Percentiles rank a stretch among this genome's conserved stretches.
Evolutionary conservation across 2,797 vertebrate genomes (phyloP).

Genomic region (Eremophila alpestris): DNA sequence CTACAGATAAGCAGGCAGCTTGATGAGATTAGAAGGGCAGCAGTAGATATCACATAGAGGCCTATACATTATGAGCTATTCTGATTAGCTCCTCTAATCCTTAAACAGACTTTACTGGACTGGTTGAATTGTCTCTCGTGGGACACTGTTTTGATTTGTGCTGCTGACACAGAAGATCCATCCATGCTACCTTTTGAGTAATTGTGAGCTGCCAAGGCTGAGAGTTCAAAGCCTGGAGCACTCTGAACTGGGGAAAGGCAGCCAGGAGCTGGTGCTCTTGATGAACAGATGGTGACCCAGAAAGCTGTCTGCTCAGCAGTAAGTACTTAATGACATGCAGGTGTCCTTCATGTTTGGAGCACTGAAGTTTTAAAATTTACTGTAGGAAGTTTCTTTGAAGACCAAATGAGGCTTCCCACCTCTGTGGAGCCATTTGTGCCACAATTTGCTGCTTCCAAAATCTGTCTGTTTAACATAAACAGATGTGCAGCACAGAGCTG

Average conservation of each 20-base stretch:
- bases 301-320: slow-evolving; percentile 53
- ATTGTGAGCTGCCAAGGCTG: neutral
- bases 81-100: neutral
- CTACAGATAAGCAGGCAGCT: neutral
- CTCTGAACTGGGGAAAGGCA: neutral
- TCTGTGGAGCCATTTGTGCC: slow-evolving; percentile 5
- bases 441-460: neutral
- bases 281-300: slow-evolving; percentile 66
- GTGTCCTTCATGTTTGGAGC: slow-evolving; percentile 46
- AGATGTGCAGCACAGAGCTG: slow-evolving; percentile 1
- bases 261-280: neutral
- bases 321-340: slow-evolving; percentile 60
- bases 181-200: neutral
- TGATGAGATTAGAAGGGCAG: neutral
- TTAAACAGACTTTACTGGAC: neutral
- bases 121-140: neutral
- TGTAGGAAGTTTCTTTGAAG: slow-evolving; percentile 46
- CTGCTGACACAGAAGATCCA: neutral
- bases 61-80: neutral
- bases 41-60: neutral
- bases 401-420: slow-evolving; percentile 21
- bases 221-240: slow-evolving; percentile 14
- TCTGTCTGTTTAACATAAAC: neutral
- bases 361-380: slow-evolving; percentile 8
- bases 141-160: neutral